Evolutionary conservation across 23 tunicate genomes (phyloP).

Genomic region (Diplosoma virens): DNA sequence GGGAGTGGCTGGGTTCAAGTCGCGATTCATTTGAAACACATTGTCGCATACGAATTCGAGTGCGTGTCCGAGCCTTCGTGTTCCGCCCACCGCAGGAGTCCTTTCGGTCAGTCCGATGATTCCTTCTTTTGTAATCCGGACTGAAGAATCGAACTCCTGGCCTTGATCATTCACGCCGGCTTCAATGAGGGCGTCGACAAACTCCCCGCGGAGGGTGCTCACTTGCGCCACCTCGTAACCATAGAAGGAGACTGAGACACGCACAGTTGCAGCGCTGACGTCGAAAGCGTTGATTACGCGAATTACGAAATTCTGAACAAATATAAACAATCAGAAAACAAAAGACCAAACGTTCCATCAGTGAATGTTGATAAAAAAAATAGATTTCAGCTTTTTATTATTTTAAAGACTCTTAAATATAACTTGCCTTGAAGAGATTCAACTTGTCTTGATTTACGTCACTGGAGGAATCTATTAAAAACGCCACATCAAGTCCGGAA

Average conservation of each 20-base stretch:
- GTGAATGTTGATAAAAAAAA: too few relatives aligned
- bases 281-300: constrained; percentile 36
- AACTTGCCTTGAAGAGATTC: constrained; percentile 38
- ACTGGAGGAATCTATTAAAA: constrained; percentile 52
- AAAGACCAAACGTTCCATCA: not conserved
- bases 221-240: constrained; percentile 33
- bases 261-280: constrained; percentile 42
- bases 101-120: not conserved
- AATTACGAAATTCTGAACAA: constrained; percentile 47
- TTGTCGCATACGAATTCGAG: constrained; percentile 42
- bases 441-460: constrained; percentile 11
- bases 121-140: constrained; percentile 7
- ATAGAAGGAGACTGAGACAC: constrained; percentile 36
- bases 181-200: constrained; percentile 1
- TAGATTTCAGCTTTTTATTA: too few relatives aligned
- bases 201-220: constrained; percentile 13
- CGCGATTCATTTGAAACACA: constrained; percentile 25
- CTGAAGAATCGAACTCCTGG: not conserved
- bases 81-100: constrained; percentile 36
- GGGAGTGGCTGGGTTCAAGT: not conserved
- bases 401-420: too few relatives aligned
- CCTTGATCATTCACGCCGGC: not conserved
- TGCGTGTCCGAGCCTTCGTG: constrained; percentile 46
- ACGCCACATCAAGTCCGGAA: constrained; percentile 46
- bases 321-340: not conserved